Evolutionary conservation across 1,140 invertebrate genomes (phyloP).

Genomic region (Drosophila funebris): DNA sequence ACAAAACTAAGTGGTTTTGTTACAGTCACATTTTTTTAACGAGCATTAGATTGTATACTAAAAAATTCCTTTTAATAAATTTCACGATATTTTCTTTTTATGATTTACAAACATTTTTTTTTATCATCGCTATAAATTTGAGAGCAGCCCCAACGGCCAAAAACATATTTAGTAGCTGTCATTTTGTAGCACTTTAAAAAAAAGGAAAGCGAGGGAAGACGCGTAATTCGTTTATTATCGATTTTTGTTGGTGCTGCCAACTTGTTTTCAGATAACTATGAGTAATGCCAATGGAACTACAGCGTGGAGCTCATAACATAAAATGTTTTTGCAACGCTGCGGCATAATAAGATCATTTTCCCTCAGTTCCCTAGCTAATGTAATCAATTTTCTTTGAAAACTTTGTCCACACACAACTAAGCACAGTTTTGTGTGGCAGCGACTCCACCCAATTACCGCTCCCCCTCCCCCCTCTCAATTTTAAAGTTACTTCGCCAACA

Average conservation of each 20-base stretch:
- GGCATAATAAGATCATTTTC: conserved; percentile 26
- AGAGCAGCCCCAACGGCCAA: background rate
- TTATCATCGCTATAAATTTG: background rate
- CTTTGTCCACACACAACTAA: conserved; percentile 60
- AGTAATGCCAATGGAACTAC: conserved; percentile 10
- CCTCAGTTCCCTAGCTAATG: conserved; percentile 34
- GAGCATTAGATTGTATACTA: background rate
- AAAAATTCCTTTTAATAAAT: background rate
- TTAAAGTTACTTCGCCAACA: conserved; percentile 32
- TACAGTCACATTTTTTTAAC: background rate
- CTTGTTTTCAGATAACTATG: conserved; percentile 31
- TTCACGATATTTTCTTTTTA: background rate
- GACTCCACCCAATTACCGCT: background rate
- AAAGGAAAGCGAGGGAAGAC: background rate
- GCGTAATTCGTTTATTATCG: conserved; percentile 29
- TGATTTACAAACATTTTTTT: background rate
- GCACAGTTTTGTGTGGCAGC: conserved; percentile 33
- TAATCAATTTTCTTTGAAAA: conserved; percentile 73
- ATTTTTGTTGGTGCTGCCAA: conserved; percentile 20
- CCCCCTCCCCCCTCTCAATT: conserved; percentile 12
- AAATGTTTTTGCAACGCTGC: background rate
- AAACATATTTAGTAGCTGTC: conserved; percentile 13
- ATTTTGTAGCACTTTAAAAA: background rate
- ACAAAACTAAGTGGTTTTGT: background rate
- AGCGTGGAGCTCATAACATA: conserved; percentile 2